These are phyloP conservation scores for Oeneis ivallda DNA, from an alignment of 2,888 invertebrate species.

Conservation along the genomic window DNA sequence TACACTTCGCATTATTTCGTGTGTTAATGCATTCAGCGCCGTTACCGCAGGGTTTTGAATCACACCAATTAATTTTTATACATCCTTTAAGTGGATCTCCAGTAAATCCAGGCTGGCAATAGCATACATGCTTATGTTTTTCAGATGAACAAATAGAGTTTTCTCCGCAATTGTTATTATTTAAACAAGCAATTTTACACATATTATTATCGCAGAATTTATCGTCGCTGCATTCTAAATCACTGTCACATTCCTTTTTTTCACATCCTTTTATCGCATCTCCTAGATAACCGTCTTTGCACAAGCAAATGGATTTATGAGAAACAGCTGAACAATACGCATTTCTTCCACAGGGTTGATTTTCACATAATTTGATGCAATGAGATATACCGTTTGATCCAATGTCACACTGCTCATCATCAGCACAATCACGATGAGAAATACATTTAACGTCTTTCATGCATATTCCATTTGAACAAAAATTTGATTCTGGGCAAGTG, in stretches of 20 bases:
- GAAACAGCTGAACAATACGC: conserved; percentile 88
- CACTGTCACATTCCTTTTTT: conserved; percentile 87
- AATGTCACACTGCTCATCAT: conserved; percentile 87
- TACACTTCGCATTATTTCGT: conserved; percentile 89
- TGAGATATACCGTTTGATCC: conserved; percentile 87
- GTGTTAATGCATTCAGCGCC: conserved; percentile 91
- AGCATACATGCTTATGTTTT: conserved; percentile 86
- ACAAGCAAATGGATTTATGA: conserved; percentile 89
- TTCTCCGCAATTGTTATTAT: conserved; percentile 91
- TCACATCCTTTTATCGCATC: conserved; percentile 91
- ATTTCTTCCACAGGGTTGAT: conserved; percentile 89
- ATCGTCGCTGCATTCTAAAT: conserved; percentile 89
- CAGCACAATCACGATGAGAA: conserved; percentile 86
- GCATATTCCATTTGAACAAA: conserved; percentile 91
- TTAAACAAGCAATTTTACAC: conserved; percentile 93
- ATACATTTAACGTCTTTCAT: conserved; percentile 90
- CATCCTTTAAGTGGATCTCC: conserved; percentile 89
- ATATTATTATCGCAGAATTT: conserved; percentile 91
- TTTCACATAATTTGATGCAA: conserved; percentile 88
- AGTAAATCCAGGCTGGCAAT: conserved; percentile 93
- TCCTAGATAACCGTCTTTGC: conserved; percentile 90
- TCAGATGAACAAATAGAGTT: conserved; percentile 93
- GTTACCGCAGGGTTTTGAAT: conserved; percentile 88
- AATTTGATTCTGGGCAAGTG: conserved; percentile 92
- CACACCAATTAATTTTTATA: conserved; percentile 88